phyloP scores from a whole-genome alignment of 2,113 vertebrate species.

The Semnornis frantzii region DNA sequence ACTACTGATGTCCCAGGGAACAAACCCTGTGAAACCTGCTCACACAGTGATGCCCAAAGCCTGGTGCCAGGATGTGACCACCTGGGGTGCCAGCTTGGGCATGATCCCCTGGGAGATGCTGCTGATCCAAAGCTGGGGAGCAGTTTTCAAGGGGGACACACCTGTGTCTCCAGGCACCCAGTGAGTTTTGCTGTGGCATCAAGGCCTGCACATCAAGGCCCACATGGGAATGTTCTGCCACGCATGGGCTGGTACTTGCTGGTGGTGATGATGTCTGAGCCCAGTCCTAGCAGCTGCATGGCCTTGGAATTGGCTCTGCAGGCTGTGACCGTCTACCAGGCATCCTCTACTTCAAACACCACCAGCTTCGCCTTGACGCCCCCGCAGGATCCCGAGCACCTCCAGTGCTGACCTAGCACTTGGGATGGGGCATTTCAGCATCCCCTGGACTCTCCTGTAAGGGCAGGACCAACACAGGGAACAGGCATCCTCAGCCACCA shows the following conservation, averaged over 20 bases:
- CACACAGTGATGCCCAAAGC: neutral
- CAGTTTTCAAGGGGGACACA: neutral
- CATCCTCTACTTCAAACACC: neutral
- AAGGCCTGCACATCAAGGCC: neutral
- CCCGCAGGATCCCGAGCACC: neutral
- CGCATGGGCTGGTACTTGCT: accelerated
- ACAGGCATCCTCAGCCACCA: accelerated
- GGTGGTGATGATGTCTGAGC: neutral
- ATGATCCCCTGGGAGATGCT: neutral
- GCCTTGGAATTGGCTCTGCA: accelerated
- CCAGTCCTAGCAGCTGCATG: accelerated
- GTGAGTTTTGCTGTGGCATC: neutral
- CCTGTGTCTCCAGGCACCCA: neutral
- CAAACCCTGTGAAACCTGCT: neutral
- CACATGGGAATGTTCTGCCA: neutral
- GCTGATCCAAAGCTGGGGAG: neutral
- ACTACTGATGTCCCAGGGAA: neutral
- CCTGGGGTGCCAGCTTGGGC: neutral
- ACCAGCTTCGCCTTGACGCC: neutral
- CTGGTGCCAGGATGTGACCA: neutral
- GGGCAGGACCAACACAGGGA: accelerated
- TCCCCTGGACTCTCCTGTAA: neutral
- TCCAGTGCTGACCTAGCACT: neutral
- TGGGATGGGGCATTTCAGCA: neutral
- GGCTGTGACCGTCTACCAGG: accelerated